Base-by-base conservation (phyloP, 2,113 vertebrate genomes). In the Hippocampus guttulatus region DNA sequence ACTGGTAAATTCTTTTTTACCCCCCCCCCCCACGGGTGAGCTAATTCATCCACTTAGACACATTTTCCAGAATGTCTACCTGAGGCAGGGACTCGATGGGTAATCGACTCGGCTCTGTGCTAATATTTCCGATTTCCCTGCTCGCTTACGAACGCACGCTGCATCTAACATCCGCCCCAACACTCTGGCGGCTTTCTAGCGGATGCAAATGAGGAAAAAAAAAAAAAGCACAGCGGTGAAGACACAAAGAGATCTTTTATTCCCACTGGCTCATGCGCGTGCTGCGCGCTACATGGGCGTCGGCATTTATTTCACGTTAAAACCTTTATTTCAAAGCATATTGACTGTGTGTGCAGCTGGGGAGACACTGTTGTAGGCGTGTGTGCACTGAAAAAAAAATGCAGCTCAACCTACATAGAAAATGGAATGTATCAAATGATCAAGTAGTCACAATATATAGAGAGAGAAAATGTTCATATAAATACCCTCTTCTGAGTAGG, bases 191-290 rank as follows among this genome's bases (percentile, higher is more conserved):
- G n/a, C 76, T 64, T 72, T 78, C 54, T 57, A 60, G n/a, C 68
- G 70, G 69, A 79, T 84, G 70, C 58, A 40, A 75, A 81, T 83
- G 27, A 16, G 58, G 77, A 55, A 30, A 55, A 45, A 33, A 74
- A 62, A 18, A 18, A 51, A 15, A 49, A 45, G 55, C 62, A 66
- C 57, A 73, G 52, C 15, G 0, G 8, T 1, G 62, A 75, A 73
- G 30, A 16, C 27, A 61, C 23, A 71, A 7, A 5, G n/a, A 58
- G 45, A 45, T 62, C 15, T 58, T 66, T 60, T 62, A 41, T 47
- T 69, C n/a, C 23, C 23, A 20, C 14, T 41, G 21, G 33, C 11
- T 43, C 33, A 67, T 18, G 0, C 58, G n/a, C 6, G 15, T 27
- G 23, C 5, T 47, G 8, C 11, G 18, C 3, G 12, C 20, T 12